Evolutionary conservation across 2,113 vertebrate species (phyloP).

Genomic region (Melanotaenia duboulayi): DNA sequence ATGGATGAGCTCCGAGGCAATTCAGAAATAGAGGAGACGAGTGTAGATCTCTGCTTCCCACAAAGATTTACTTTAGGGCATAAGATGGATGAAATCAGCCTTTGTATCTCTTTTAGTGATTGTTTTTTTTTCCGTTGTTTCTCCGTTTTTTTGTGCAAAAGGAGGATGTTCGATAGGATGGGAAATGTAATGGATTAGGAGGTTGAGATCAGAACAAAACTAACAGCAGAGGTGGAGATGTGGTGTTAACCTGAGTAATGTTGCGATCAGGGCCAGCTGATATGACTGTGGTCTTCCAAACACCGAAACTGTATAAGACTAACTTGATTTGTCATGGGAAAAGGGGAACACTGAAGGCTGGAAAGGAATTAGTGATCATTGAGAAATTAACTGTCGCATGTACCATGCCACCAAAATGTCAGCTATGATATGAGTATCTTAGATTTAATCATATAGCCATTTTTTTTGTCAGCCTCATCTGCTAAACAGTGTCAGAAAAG

Average conservation of each 20-base stretch:
- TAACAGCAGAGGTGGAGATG: conserved; percentile 36
- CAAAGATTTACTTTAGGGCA: conserved; percentile 71
- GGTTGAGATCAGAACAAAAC: conserved; percentile 38
- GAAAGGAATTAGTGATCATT: neutral
- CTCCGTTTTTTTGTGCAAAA: conserved; percentile 27
- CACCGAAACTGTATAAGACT: neutral
- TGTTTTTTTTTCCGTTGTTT: conserved; percentile 69
- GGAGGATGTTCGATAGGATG: conserved; percentile 28
- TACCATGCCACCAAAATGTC: neutral
- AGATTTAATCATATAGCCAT: too few relatives aligned
- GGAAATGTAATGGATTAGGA: conserved; percentile 63
- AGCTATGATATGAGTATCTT: too few relatives aligned
- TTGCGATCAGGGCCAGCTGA: conserved; percentile 14
- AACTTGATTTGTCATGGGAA: neutral
- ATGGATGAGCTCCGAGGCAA: conserved; percentile 78
- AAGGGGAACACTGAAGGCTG: neutral
- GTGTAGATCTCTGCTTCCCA: conserved; percentile 57
- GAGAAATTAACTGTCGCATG: neutral
- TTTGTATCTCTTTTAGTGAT: conserved; percentile 75
- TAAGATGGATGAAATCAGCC: conserved; percentile 79
- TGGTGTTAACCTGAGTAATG: conserved; percentile 53
- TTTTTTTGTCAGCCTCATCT: too few relatives aligned
- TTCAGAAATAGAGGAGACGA: conserved; percentile 66
- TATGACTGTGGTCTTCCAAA: neutral
- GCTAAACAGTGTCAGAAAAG: too few relatives aligned